Evolutionary conservation across 2,113 vertebrate species (phyloP), one percentile per base, ranked within the genome.

Genomic region (Salvator merianae): DNA sequence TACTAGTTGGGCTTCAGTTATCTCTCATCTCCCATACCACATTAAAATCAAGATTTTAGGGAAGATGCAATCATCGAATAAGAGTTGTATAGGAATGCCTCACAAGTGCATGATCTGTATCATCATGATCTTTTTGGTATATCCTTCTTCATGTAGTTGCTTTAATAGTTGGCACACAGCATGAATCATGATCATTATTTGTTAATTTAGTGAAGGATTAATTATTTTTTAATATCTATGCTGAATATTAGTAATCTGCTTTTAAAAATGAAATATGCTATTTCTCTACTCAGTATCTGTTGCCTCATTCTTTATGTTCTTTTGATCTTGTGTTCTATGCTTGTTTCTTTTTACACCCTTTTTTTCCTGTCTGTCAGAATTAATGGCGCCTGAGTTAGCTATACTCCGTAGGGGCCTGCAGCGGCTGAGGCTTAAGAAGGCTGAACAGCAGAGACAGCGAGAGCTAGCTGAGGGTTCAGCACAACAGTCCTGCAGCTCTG

Each of bases 331-430:
- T 89, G 16, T 89, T 85, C 75, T 91, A 13, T 94, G 89, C 89
- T 86, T 4, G 77, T 63, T 89, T 91, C 92, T 86, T 87, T 84
- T 90, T 84, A 65, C 87, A 77, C 69, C 76, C 80, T 43, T 88
- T 82, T 91, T 83, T 90, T 86, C 85, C 94, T 94, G 86, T 96
- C 89, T 94, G 90, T 96, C 95, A 98, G 98, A 98, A 92, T 96
- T 98, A 86, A 96, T 97, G 94, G 97, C 97, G 92, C 97, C 96
- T 34, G 97, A 98, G 95, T 97, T 99, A 97, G 98, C 98, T 97
- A 97, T 99, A 98, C 98, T 99, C 93, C 98, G 98, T 97, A 99
- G 97, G 95, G 98, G 98, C 92, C 97, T 99, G 89, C 98, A 98
- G 93, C 97, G 98, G 77, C 97, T 99, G 95, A 95, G 95, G 93